These are phyloP conservation scores for Saturnia japonica DNA, from an alignment of 2,888 invertebrate genomes.

Conservation along the genomic window DNA sequence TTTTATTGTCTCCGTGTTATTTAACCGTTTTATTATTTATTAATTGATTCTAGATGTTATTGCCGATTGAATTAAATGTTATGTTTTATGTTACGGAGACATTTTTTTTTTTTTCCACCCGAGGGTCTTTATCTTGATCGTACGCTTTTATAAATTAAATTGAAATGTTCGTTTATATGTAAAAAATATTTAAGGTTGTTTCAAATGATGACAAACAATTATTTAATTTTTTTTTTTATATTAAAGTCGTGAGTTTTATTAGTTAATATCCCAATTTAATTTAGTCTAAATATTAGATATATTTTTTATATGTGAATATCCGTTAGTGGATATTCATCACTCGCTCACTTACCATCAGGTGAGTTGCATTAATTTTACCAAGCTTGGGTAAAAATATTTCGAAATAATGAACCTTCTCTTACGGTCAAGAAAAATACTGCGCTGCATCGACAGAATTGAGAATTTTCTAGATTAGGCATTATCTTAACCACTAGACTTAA, in stretches of 20 bases:
- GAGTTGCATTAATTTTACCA: too few species aligned
- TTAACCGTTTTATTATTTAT: slow-evolving; percentile 64
- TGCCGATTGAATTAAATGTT: slow-evolving; percentile 47
- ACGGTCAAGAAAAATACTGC: too few species aligned
- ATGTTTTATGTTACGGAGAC: slow-evolving; percentile 33
- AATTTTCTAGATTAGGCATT: too few species aligned
- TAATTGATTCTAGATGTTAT: slow-evolving; percentile 57
- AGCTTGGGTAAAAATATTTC: too few species aligned
- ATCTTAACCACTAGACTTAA: too few species aligned
- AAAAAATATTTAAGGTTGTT: background rate
- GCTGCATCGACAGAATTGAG: too few species aligned
- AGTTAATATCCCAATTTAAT: background rate
- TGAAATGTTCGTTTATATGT: slow-evolving; percentile 8
- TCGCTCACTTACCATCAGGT: too few species aligned
- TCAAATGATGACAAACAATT: slow-evolving; percentile 8
- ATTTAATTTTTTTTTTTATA: background rate
- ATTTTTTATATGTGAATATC: too few species aligned
- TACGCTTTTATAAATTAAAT: slow-evolving; percentile 17
- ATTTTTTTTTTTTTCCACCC: slow-evolving; percentile 21
- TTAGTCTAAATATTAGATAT: background rate
- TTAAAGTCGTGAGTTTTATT: background rate
- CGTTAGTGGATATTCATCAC: too few species aligned
- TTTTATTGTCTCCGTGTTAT: slow-evolving; percentile 49
- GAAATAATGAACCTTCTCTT: too few species aligned
- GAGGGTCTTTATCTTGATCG: slow-evolving; percentile 17